Base-by-base conservation (phyloP, 1,140 invertebrate genomes). In the Psix sp. region DNA sequence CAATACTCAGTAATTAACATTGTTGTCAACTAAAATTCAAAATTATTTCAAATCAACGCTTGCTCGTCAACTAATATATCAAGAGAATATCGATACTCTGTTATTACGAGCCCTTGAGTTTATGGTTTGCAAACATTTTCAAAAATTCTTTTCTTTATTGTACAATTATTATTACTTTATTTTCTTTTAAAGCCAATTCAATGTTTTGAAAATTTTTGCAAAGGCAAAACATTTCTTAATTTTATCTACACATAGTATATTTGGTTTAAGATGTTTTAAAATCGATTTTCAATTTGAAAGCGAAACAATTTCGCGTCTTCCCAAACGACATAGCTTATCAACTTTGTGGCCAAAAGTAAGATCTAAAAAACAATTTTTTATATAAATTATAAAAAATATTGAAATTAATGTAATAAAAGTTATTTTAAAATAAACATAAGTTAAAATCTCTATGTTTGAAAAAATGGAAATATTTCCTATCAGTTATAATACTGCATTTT, bases 281-380 rank as follows among this genome's bases (percentile, higher is more conserved):
- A 52, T 45, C 14, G 33, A 10, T 43, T 20, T 1, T 36, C 7
- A 2, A 10, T 16, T 43, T 62, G 16, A 46, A 5, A 38, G 14
- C 31, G 18, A 18, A 51, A 26, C 18, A n/a, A 35, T 20, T 13
- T 52, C 49, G 42, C 59, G 52, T 38, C 24, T 56, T 52, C 59
- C 68, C 59, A 59, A 59, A 72, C 68, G 68, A 72, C 52, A 52
- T 29, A 10, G 38, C 56, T 31, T 29, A 31, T 54, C 70, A 65
- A 49, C 49, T 52, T 59, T 43, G n/a, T n/a, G n/a, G n/a, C n/a
- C 10, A 36, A 36, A 15, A 11, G n/a, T n/a, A n/a, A n/a, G n/a
- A n/a, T n/a, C 10, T 7, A 4, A 7, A 24, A 24, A 24, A 24
- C 21, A 24, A 46, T 33, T 33, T 33, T 33, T 33, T 10, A 4